Evolutionary conservation across 2,888 invertebrate genomes (phyloP).

Genomic region (Campoplex nolae): DNA sequence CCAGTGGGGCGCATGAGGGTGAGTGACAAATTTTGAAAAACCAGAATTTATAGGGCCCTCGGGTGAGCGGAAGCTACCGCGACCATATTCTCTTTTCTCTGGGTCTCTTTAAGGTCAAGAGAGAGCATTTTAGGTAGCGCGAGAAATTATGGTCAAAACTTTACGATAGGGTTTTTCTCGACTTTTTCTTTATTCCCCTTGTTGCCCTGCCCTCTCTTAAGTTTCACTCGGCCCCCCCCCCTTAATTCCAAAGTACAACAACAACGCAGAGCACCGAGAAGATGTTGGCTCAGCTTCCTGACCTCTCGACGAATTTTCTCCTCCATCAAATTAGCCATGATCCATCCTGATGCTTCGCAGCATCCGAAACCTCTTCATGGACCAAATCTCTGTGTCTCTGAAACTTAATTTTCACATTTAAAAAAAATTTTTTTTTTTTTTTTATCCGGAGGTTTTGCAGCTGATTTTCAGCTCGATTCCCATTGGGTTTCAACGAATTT

Average conservation of each 20-base stretch:
- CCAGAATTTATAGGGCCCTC: constrained; percentile 52
- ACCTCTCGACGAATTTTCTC: constrained; percentile 13
- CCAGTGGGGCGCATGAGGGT: constrained; percentile 33
- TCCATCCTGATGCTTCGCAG: background rate
- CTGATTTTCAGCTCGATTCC: background rate
- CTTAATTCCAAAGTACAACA: background rate
- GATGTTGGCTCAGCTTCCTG: background rate
- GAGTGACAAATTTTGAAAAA: constrained; percentile 65
- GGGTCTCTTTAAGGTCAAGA: background rate
- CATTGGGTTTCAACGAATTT: background rate
- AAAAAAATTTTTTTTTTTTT: background rate
- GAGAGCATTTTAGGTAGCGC: constrained; percentile 43
- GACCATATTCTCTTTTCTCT: background rate
- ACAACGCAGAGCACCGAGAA: background rate
- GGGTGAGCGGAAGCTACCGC: constrained; percentile 47
- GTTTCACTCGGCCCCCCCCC: constrained; percentile 3
- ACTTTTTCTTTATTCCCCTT: background rate
- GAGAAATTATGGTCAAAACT: constrained; percentile 52
- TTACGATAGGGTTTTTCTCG: constrained; percentile 53
- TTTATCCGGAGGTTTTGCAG: background rate
- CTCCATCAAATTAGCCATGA: constrained; percentile 40
- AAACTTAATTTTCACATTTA: background rate
- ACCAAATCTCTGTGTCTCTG: background rate
- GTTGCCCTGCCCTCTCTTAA: background rate
- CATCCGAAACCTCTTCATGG: background rate